A percentile compares a stretch with the other conserved stretches of the same genome.
Conservation (phyloP, 2,113 vertebrate genomes). For the Gopherus evgoodei region DNA sequence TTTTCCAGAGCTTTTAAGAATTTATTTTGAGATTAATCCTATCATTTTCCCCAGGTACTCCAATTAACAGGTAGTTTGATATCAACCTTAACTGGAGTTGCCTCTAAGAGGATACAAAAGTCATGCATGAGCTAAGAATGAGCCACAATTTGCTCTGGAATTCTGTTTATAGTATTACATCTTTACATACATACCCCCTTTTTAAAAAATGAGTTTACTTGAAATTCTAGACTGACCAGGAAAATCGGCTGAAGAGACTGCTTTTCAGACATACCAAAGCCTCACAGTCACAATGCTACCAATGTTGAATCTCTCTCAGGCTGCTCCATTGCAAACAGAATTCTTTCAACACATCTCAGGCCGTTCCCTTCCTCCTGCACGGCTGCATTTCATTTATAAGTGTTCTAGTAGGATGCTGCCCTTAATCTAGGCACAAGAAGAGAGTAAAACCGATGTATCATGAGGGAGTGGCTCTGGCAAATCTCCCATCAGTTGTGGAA, state of each 20-base stretch:
- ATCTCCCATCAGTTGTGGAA: rapidly evolving
- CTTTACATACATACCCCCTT: background rate
- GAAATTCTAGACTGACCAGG: background rate
- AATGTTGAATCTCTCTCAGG: rapidly evolving
- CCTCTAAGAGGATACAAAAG: slow-evolving; percentile 46
- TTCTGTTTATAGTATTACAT: background rate
- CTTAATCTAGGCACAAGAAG: background rate
- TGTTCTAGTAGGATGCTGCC: background rate
- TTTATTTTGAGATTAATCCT: slow-evolving; percentile 51
- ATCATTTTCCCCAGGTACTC: slow-evolving; percentile 55
- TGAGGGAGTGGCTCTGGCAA: background rate
- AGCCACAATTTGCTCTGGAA: slow-evolving; percentile 4
- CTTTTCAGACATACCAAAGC: background rate
- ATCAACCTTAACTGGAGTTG: slow-evolving; percentile 30
- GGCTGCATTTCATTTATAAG: background rate
- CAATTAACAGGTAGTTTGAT: slow-evolving; percentile 64
- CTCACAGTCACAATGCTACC: rapidly evolving
- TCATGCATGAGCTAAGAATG: background rate
- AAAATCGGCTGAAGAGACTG: background rate
- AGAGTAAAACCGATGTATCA: background rate
- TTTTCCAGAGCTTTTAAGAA: slow-evolving; percentile 59
- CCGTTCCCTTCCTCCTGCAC: background rate
- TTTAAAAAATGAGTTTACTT: background rate
- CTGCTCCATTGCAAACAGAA: background rate
- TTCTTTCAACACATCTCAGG: background rate